Evolutionary conservation across 1,140 invertebrate genomes (phyloP), one percentile per base, ranked within the genome.

Genomic region (Saccostrea echinata): DNA sequence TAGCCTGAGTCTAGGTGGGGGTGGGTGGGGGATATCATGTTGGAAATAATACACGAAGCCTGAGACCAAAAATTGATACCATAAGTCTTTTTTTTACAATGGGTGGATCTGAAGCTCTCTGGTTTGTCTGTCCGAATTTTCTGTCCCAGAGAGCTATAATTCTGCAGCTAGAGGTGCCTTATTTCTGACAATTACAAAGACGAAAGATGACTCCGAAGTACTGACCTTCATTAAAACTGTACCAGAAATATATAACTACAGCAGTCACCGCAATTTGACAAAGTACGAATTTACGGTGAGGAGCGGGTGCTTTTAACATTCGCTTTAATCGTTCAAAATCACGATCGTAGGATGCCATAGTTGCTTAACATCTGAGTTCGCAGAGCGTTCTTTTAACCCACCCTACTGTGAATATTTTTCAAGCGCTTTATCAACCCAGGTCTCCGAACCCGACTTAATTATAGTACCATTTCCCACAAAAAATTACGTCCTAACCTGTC

Each of bases 181-280:
- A n/a, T n/a, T n/a, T n/a, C n/a, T n/a, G n/a, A n/a, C n/a, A n/a
- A n/a, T n/a, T n/a, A n/a, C n/a, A n/a, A n/a, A n/a, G n/a, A n/a
- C n/a, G n/a, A n/a, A n/a, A n/a, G n/a, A n/a, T n/a, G n/a, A 43
- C 16, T 24, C 16, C 12, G 27, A 16, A 24, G 64, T 64, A 57
- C 90, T 87, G 84, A 91, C 91, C 91, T 90, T 91, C 91, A 90
- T 90, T 91, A 30, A 92, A 43, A 11, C 52, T 84, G 61, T 91
- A 91, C 87, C 88, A 89, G 24, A 91, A 21, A 53, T 90, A 91
- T 21, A 92, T 43, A 13, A 91, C 43, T 52, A 89, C 30, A 43
- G 35, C 53, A 35, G 55, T 88, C 30, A 68, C 81, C 35, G 89
- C 24, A 1, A 91, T 18, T 21, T 91, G 90, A 30, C 87, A 82